Evolutionary conservation across 2,888 invertebrate genomes (phyloP).

Genomic region (Trichopria drosophilae): DNA sequence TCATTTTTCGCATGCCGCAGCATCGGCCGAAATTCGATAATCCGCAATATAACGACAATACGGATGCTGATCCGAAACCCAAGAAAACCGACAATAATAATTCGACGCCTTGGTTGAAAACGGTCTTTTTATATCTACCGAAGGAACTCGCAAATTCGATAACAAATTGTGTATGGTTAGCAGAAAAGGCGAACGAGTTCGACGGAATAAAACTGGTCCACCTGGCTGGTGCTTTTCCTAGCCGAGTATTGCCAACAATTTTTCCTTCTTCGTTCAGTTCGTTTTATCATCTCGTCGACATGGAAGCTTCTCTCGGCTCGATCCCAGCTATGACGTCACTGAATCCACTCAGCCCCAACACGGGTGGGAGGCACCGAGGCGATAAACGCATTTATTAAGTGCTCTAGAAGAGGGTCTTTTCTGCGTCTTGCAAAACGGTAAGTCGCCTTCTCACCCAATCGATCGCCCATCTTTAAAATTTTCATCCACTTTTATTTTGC

Average conservation of each 20-base stretch:
- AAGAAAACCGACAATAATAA: too few species aligned
- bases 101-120: too few species aligned
- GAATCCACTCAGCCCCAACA: constrained; percentile 50
- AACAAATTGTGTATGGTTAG: too few species aligned
- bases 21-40: too few species aligned
- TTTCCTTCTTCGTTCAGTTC: constrained; percentile 30
- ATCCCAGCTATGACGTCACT: constrained; percentile 51
- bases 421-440: neutral
- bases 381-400: constrained; percentile 53
- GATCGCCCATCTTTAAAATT: too few species aligned
- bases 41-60: too few species aligned
- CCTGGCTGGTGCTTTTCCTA: neutral
- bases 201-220: neutral
- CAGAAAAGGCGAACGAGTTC: neutral
- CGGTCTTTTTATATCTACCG: too few species aligned
- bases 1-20: too few species aligned
- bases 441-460: neutral
- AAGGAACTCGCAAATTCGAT: too few species aligned
- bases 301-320: too few species aligned
- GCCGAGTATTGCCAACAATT: constrained; percentile 25
- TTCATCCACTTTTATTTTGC: too few species aligned
- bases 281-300: constrained; percentile 47
- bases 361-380: constrained; percentile 45
- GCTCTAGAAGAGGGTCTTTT: constrained; percentile 38
- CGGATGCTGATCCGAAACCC: too few species aligned